Evolutionary conservation across 1,140 invertebrate genomes (phyloP).

Genomic region (Lycorma delicatula): DNA sequence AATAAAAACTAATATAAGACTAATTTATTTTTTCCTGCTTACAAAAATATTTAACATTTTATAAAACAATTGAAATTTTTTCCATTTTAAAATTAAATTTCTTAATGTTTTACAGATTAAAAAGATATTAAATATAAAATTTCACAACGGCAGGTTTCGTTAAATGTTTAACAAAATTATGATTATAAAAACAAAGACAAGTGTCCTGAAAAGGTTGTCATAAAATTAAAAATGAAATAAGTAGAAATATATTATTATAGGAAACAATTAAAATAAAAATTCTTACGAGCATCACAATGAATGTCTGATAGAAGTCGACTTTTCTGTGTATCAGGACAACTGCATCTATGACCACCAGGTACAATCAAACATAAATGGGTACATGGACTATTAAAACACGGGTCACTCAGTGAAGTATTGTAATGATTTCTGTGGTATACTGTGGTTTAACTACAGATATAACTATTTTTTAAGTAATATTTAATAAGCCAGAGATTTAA

Average conservation of each 20-base stretch:
- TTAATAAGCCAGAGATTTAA: background rate
- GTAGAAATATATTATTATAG: background rate
- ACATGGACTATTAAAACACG: conserved; percentile 63
- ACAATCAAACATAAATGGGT: conserved; percentile 86
- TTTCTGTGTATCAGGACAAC: conserved; percentile 70
- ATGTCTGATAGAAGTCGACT: conserved; percentile 38
- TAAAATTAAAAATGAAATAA: no score
- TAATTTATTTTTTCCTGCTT: no score
- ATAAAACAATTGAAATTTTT: no score
- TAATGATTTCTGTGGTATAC: conserved; percentile 72
- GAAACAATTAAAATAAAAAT: background rate
- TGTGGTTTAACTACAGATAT: conserved; percentile 30
- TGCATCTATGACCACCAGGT: conserved; percentile 74
- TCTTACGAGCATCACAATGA: conserved; percentile 63
- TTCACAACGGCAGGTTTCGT: background rate
- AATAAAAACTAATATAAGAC: no score
- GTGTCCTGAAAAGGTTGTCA: no score
- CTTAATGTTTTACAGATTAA: background rate
- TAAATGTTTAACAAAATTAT: background rate
- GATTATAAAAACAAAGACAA: background rate
- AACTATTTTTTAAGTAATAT: background rate
- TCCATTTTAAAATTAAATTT: background rate
- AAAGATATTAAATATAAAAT: background rate
- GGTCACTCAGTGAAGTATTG: conserved; percentile 62
- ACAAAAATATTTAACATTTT: no score